Conservation (phyloP, 2,113 vertebrate genomes). For the Sturnus vulgaris region DNA sequence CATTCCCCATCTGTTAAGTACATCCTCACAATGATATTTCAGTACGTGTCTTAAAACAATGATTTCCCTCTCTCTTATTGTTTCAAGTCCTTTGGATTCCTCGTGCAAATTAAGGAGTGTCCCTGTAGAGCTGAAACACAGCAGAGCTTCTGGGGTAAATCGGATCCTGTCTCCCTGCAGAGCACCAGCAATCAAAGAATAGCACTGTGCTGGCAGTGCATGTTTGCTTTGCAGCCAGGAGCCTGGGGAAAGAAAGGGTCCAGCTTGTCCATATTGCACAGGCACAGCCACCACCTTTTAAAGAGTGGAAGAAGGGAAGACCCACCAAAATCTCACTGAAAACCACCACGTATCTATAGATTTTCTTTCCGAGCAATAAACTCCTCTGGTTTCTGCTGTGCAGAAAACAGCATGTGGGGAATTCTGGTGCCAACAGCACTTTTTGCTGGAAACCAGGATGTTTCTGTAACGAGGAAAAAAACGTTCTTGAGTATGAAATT, state of each 20-base stretch:
- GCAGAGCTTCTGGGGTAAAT: slow-evolving; percentile 7
- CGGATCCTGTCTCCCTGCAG: not conserved
- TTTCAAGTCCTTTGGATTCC: slow-evolving; percentile 16
- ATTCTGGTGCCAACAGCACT: not conserved
- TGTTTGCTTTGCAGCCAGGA: not conserved
- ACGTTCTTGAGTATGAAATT: not conserved
- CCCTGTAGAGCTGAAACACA: slow-evolving; percentile 5
- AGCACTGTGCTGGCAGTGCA: not conserved
- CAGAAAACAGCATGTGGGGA: not conserved
- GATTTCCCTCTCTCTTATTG: slow-evolving; percentile 41
- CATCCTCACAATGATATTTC: slow-evolving; percentile 18
- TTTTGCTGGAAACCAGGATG: slow-evolving; percentile 36
- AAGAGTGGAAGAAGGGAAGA: not conserved
- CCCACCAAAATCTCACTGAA: not conserved
- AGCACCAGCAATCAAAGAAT: not conserved
- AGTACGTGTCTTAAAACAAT: slow-evolving; percentile 13
- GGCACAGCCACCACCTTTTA: not conserved
- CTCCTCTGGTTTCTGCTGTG: not conserved
- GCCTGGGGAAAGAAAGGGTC: not conserved
- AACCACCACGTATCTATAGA: not conserved
- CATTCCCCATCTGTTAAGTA: slow-evolving; percentile 5
- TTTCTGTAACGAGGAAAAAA: slow-evolving; percentile 20
- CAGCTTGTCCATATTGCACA: not conserved
- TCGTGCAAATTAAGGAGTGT: not conserved
- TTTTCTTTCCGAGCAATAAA: not conserved